Conservation (phyloP, 2,797 vertebrate genomes). For the Eremophila alpestris region DNA sequence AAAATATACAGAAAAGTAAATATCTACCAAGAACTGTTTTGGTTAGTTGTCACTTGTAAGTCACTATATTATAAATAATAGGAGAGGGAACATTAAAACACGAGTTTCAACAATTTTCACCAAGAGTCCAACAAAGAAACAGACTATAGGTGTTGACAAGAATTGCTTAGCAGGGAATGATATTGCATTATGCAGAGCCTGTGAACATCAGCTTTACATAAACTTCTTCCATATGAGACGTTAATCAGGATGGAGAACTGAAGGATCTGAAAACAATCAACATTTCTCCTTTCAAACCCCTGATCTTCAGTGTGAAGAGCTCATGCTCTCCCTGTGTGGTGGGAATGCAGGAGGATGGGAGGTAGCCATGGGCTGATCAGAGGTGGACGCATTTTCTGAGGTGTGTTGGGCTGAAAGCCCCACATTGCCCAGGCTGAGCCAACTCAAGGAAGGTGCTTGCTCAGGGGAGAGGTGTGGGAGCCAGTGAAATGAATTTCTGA, state of each 20-base stretch:
- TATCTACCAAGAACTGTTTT: conserved; percentile 23
- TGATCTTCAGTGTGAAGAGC: not conserved
- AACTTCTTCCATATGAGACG: conserved; percentile 45
- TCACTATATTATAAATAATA: conserved; percentile 52
- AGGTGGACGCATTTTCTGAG: not conserved
- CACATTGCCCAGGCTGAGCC: not conserved
- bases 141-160: conserved; percentile 48
- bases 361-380: not conserved
- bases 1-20: conserved; percentile 28
- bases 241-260: conserved; percentile 27
- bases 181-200: conserved; percentile 33
- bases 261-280: conserved; percentile 54
- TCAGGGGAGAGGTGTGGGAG: too few species aligned
- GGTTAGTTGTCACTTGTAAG: conserved; percentile 41
- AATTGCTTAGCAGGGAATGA: conserved; percentile 49
- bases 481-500: not conserved
- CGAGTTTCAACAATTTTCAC: conserved; percentile 45
- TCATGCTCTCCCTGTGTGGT: not conserved
- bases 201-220: conserved; percentile 57
- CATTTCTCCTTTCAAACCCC: not conserved
- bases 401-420: not conserved
- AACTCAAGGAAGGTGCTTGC: not conserved
- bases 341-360: not conserved
- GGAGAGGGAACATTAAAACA: conserved; percentile 36
- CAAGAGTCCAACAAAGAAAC: conserved; percentile 45